A percentile compares a stretch with the other conserved stretches of the same genome.
These are phyloP conservation scores for Ptychoptera albimana DNA, from an alignment of 2,888 invertebrate genomes.

Conservation along the genomic window DNA sequence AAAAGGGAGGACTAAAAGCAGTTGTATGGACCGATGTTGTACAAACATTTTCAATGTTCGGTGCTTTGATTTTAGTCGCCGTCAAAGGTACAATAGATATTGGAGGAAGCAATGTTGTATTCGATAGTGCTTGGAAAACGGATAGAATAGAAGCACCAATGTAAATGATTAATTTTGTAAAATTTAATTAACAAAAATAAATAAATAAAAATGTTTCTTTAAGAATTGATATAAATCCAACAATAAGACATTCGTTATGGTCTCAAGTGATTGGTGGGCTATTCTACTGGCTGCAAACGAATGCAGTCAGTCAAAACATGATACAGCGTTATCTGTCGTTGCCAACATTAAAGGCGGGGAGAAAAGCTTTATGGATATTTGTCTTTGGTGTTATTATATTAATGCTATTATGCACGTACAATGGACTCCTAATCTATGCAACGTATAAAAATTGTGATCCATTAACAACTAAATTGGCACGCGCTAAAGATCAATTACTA, in stretches of 20 bases:
- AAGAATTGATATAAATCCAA: constrained; percentile 63
- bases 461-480: constrained; percentile 46
- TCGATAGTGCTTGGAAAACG: constrained; percentile 49
- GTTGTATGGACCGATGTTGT: constrained; percentile 67
- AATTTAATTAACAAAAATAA: not conserved
- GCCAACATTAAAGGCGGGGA: constrained; percentile 46
- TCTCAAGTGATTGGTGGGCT: constrained; percentile 60
- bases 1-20: constrained; percentile 65
- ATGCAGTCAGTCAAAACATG: constrained; percentile 75
- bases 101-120: constrained; percentile 49
- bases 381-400: constrained; percentile 35
- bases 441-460: constrained; percentile 49
- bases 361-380: constrained; percentile 39
- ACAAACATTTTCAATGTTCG: constrained; percentile 62
- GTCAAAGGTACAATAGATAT: constrained; percentile 59
- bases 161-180: constrained; percentile 29
- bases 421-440: constrained; percentile 45
- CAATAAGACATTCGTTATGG: constrained; percentile 71
- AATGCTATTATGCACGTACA: constrained; percentile 38
- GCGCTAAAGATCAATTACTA: constrained; percentile 60
- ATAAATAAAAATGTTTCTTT: constrained; percentile 11
- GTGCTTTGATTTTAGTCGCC: constrained; percentile 54
- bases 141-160: constrained; percentile 54
- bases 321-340: constrained; percentile 70
- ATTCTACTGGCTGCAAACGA: constrained; percentile 62